Conservation (phyloP, 2,888 invertebrate species). For the Maniola hyperantus region DNA sequence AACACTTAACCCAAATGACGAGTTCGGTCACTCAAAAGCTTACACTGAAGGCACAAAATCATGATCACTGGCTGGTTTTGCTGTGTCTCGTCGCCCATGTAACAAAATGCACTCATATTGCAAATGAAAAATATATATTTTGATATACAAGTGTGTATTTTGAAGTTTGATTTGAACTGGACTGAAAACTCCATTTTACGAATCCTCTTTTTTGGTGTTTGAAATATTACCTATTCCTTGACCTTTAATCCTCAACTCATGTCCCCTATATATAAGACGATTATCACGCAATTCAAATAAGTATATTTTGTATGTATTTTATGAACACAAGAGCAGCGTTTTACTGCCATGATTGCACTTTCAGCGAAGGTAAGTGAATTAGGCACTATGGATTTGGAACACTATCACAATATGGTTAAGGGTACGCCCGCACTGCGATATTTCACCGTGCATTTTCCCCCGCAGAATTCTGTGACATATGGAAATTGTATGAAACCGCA, state of each 20-base stretch:
- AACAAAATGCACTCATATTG: constrained; percentile 21
- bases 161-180: constrained; percentile 17
- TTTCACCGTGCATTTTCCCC: no score
- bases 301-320: constrained; percentile 26
- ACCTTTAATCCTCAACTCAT: constrained; percentile 9
- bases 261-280: constrained; percentile 13
- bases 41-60: constrained; percentile 45
- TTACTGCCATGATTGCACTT: constrained; percentile 26
- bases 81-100: constrained; percentile 34
- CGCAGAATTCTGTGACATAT: no score
- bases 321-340: constrained; percentile 22
- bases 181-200: constrained; percentile 11
- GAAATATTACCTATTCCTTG: constrained; percentile 11
- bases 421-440: no score
- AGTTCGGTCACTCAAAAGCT: neutral
- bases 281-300: constrained; percentile 18
- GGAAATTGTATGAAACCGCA: no score
- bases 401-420: no score
- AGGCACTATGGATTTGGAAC: no score
- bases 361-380: neutral
- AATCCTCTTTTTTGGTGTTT: constrained; percentile 21
- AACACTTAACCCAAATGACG: neutral
- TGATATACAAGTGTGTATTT: constrained; percentile 8
- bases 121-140: neutral
- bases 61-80: constrained; percentile 50